A percentile compares a stretch with the other conserved stretches of the same genome.
These are phyloP conservation scores for Bombyx mandarina DNA, from an alignment of 1,140 invertebrate species.

Conservation along the genomic window DNA sequence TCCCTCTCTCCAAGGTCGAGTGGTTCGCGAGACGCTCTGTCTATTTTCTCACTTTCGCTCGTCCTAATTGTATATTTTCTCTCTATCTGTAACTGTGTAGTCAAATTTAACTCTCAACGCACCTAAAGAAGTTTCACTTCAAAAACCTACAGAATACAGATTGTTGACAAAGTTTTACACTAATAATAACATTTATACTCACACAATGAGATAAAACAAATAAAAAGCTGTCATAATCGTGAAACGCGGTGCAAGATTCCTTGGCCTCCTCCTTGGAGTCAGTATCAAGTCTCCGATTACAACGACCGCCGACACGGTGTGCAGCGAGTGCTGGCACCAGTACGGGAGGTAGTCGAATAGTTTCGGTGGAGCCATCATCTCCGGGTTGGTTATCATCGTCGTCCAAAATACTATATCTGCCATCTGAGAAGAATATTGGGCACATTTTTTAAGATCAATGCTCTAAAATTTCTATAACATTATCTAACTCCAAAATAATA, in stretches of 20 bases:
- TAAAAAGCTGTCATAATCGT: constrained; percentile 18
- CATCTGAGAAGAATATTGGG: constrained; percentile 21
- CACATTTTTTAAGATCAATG: too few relatives aligned
- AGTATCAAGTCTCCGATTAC: constrained; percentile 25
- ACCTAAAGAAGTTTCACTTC: too few relatives aligned
- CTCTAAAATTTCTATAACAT: too few relatives aligned
- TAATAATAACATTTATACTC: constrained; percentile 12
- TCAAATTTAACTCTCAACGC: too few relatives aligned
- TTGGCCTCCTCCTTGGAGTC: constrained; percentile 24
- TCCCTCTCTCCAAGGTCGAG: too few relatives aligned
- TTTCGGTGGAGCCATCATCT: constrained; percentile 23
- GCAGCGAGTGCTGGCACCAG: constrained; percentile 34
- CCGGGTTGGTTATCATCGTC: constrained; percentile 18
- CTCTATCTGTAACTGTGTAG: too few relatives aligned
- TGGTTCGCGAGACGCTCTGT: too few relatives aligned
- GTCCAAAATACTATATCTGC: constrained; percentile 30
- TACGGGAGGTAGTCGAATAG: constrained; percentile 28
- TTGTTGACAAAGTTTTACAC: too few relatives aligned
- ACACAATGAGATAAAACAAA: constrained; percentile 20
- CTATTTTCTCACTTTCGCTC: too few relatives aligned
- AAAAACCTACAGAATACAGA: too few relatives aligned
- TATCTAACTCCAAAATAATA: too few relatives aligned
- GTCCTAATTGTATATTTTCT: too few relatives aligned
- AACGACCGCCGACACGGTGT: constrained; percentile 25
- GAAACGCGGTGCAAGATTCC: constrained; percentile 9